A percentile compares a stretch with the other conserved stretches of the same genome.
Conservation (phyloP, 1,140 invertebrate species). For the Zaprionus capensis region DNA sequence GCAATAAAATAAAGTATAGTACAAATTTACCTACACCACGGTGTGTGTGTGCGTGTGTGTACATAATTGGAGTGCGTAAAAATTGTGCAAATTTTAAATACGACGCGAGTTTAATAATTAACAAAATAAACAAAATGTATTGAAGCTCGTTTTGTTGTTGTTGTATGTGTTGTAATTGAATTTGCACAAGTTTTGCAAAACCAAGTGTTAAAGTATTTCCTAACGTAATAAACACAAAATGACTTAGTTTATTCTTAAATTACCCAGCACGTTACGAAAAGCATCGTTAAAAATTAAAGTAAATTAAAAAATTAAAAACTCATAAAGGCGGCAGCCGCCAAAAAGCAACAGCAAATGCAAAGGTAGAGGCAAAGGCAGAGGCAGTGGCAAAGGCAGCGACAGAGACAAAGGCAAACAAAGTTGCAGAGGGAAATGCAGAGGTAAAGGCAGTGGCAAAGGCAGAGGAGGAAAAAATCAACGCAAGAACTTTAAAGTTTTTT, state of each 20-base stretch:
- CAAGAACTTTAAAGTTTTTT: conserved; percentile 41
- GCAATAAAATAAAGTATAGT: conserved; percentile 47
- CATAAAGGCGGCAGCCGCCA: conserved; percentile 7
- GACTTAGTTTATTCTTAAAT: conserved; percentile 13
- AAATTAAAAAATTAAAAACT: conserved; percentile 36
- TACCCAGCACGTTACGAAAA: conserved; percentile 7
- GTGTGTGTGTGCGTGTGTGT: neutral
- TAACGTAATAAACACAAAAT: conserved; percentile 4
- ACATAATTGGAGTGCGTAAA: conserved; percentile 58
- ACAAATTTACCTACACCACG: neutral
- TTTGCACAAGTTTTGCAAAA: conserved; percentile 30
- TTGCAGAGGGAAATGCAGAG: too few relatives aligned
- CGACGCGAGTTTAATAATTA: conserved; percentile 12
- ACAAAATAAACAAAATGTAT: conserved; percentile 38
- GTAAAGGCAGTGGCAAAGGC: too few relatives aligned
- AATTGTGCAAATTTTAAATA: conserved; percentile 54
- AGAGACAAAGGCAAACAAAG: too few relatives aligned
- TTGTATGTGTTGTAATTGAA: conserved; percentile 21
- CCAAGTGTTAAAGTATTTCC: conserved; percentile 2
- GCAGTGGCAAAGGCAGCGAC: too few relatives aligned
- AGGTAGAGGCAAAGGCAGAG: too few relatives aligned
- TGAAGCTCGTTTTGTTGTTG: conserved; percentile 20
- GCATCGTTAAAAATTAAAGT: conserved; percentile 4
- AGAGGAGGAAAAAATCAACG: conserved; percentile 17
- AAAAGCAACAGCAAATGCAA: neutral